phyloP scores from a whole-genome alignment of 2,888 invertebrate species.

The Ferrisia virgata region DNA sequence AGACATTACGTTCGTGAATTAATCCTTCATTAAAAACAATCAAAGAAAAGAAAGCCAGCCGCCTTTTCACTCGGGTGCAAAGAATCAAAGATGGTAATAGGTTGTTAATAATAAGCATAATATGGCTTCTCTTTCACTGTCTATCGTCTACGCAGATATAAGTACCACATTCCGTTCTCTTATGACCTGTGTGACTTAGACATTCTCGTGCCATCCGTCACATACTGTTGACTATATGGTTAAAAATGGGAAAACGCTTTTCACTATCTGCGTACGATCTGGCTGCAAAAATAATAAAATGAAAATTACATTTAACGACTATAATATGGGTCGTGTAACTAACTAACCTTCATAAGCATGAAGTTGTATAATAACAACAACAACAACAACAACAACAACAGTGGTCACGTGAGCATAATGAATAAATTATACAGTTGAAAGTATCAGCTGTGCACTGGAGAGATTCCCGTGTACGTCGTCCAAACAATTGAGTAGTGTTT shows the following conservation, averaged over 20 bases:
- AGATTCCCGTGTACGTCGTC: slow-evolving; percentile 9
- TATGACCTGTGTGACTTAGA: background rate
- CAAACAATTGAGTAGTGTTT: slow-evolving; percentile 26
- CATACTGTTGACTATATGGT: background rate
- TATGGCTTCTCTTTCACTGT: background rate
- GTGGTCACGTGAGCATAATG: slow-evolving; percentile 26
- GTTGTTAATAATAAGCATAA: background rate
- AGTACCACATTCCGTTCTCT: background rate
- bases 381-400: too few relatives aligned
- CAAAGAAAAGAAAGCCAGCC: too few relatives aligned
- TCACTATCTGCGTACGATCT: background rate
- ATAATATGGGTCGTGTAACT: slow-evolving; percentile 26
- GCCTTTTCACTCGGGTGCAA: too few relatives aligned
- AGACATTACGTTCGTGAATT: too few relatives aligned
- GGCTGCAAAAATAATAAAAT: slow-evolving; percentile 19
- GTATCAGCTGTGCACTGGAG: slow-evolving; percentile 11
- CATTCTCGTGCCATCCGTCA: background rate
- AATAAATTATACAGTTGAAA: slow-evolving; percentile 28
- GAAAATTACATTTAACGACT: slow-evolving; percentile 20
- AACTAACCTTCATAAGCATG: slow-evolving; percentile 18
- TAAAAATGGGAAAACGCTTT: slow-evolving; percentile 16
- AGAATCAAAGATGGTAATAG: too few relatives aligned
- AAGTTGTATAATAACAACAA: slow-evolving; percentile 27
- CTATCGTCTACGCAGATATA: too few relatives aligned
- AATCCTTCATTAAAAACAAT: too few relatives aligned